Evolutionary conservation across 2,888 invertebrate species (phyloP), one percentile per base, ranked within the genome.

Genomic region (Tetanocera ferruginea): DNA sequence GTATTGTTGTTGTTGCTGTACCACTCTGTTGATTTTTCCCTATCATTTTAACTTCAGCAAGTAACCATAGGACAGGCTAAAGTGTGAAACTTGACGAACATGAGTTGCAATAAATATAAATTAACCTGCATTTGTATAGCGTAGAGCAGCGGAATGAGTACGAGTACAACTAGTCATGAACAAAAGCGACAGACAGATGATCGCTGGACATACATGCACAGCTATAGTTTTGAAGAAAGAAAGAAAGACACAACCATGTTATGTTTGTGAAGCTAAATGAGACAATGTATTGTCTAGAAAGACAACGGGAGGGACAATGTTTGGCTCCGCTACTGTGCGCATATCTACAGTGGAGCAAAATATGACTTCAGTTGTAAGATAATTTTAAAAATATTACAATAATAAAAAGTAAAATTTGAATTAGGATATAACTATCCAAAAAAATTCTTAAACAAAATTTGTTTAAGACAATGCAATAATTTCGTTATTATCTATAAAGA

Each of bases 1-100:
- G n/a, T 52, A 57, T 70, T 80, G 79, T 78, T 76, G 78, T 81
- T 80, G 64, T 55, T 25, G 43, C 37, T 52, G 64, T 34, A 28
- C 43, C 55, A 43, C 66, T 49, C 17, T 28, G 52, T 51, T 74
- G 19, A 3, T 72, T 74, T 74, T 31, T 66, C 31, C 28, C 17
- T 19, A 64, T 19, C 74, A 66, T 19, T 74, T 28, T 55, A 23
- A 5, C 25, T 25, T n/a, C 5, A 19, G 55, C 14, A 34, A 25
- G 37, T 49, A 57, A 51, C 28, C 66, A 17, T 76, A 9, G 31
- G n/a, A 25, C 49, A 49, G 57, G 66, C 69, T 69, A 37, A 62
- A 67, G 77, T 78, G 77, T 78, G 73, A 74, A 74, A 74, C 67
- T 60, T 74, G 73, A 74, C 60, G 69, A 77, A 57, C 77, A 67